A percentile compares a stretch with the other conserved stretches of the same genome.
phyloP scores from a whole-genome alignment of 2,797 vertebrate species.

The Semaprochilodus insignis region DNA sequence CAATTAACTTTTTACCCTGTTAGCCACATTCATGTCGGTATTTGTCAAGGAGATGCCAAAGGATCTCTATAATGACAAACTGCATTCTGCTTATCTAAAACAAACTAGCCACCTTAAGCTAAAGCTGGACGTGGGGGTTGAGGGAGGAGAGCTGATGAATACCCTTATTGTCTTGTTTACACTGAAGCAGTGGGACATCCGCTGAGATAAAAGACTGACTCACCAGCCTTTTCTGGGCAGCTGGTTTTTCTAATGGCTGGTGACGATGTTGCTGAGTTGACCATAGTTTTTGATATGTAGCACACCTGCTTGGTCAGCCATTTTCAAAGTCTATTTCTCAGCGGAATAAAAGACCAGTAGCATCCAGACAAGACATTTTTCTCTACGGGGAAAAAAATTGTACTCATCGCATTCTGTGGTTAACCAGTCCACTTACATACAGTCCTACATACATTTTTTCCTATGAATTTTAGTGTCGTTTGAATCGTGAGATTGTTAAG shows the following conservation, averaged over 20 bases:
- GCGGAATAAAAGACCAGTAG: background rate
- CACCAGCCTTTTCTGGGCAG: background rate
- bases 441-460: too few species aligned
- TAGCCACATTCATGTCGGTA: background rate
- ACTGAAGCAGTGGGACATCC: constrained; percentile 12
- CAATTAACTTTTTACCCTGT: background rate
- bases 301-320: constrained; percentile 7
- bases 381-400: too few species aligned
- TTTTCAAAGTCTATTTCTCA: background rate
- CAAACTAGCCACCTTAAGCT: background rate
- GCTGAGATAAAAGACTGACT: constrained; percentile 25
- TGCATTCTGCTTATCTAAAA: background rate
- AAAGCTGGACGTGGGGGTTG: background rate
- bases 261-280: background rate
- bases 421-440: too few species aligned
- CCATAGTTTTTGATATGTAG: background rate
- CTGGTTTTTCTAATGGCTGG: background rate
- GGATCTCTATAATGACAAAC: background rate
- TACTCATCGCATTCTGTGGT: too few species aligned
- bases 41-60: background rate
- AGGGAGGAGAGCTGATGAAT: constrained; percentile 11
- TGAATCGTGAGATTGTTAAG: too few species aligned
- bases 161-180: constrained; percentile 31
- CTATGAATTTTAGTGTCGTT: too few species aligned
- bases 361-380: background rate